Evolutionary conservation across 2,888 invertebrate genomes (phyloP), one percentile per base, ranked within the genome.

Genomic region (Cephus nigrinus): DNA sequence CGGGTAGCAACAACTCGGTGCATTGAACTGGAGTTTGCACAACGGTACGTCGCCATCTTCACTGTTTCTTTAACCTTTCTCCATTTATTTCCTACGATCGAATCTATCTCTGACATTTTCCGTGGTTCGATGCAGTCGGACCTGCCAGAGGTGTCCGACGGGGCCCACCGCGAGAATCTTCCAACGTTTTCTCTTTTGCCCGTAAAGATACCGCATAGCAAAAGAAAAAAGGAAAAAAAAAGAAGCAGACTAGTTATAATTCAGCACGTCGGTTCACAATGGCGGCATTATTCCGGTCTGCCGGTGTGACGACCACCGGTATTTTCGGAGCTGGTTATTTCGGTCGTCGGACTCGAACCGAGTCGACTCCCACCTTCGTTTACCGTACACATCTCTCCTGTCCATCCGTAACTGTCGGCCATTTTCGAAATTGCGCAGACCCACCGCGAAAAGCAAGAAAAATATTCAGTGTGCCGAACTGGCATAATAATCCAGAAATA

Each of bases 271-370:
- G 33, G 78, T 80, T 82, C 83, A 87, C 85, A 87, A 87, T 86
- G 84, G 80, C 85, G 83, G 84, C 84, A 88, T 88, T 88, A 88
- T 86, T 85, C 86, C 82, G 84, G 80, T 83, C 83, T 83, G 85
- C 80, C 86, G 84, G 84, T 84, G 85, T 87, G 88, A 89, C 88
- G 90, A 80, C 83, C 82, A 82, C 78, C 84, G 83, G 85, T 86
- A 90, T 90, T 89, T 89, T 89, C 80, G 86, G 88, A 84, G 76
- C 77, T 73, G 78, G 88, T 84, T 90, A 90, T 89, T 90, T 89
- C 84, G 84, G 77, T 82, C 81, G 73, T 55, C 55, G 55, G 55
- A 55, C 55, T 71, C 32, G 71, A 71, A 33, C 32, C 71, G 71
- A 71, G 12, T 71, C 31, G 71, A 31, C 71, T 71, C 71, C 30